Evolutionary conservation across 2,113 vertebrate species (phyloP).

Genomic region (Sinocyclocheilus anophthalmus): DNA sequence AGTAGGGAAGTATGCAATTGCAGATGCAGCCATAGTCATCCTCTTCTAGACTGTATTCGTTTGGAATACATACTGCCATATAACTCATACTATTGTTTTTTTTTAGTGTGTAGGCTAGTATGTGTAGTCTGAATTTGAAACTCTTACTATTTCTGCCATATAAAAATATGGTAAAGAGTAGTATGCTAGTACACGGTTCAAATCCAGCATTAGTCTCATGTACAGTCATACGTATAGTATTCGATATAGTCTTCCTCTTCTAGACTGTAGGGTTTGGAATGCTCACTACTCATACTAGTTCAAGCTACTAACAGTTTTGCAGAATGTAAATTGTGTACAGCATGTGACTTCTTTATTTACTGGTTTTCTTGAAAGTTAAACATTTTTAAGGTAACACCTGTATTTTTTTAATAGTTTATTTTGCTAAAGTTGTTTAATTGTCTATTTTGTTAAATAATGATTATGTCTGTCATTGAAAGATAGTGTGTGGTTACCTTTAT

Average conservation of each 20-base stretch:
- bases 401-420: background rate
- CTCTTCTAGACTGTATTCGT: background rate
- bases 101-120: background rate
- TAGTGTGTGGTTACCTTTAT: conserved; percentile 24
- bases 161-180: too few relatives aligned
- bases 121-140: background rate
- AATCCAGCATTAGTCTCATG: too few relatives aligned
- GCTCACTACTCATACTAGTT: background rate
- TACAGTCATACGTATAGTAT: background rate
- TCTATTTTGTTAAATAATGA: conserved; percentile 22
- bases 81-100: background rate
- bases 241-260: background rate
- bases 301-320: background rate
- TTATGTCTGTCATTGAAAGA: conserved; percentile 15
- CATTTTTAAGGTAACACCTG: background rate
- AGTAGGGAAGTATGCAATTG: too few relatives aligned
- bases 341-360: background rate
- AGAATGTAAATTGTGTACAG: background rate
- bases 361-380: background rate
- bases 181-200: too few relatives aligned
- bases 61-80: background rate
- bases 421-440: background rate
- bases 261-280: background rate
- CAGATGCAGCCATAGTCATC: too few relatives aligned
- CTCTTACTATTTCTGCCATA: too few relatives aligned